phyloP scores from a whole-genome alignment of 2,113 vertebrate genomes.

The Oreochromis tanganicae region DNA sequence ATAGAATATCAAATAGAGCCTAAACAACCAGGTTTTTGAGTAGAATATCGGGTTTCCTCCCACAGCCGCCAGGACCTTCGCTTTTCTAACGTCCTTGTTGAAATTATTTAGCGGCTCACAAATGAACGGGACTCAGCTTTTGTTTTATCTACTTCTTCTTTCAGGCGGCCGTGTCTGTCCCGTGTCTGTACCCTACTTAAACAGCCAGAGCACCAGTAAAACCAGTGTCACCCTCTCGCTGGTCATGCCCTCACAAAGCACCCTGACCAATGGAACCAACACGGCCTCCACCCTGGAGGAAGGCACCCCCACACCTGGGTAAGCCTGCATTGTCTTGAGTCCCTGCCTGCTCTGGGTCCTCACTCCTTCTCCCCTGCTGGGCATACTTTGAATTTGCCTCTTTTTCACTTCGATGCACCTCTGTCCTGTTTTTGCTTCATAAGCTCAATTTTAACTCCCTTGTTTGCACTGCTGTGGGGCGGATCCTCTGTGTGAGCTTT shows the following conservation, averaged over 20 bases:
- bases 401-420: background rate
- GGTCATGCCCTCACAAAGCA: slow-evolving; percentile 94
- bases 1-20: background rate
- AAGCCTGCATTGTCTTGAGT: background rate
- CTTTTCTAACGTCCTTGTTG: background rate
- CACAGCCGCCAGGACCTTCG: background rate
- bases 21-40: background rate
- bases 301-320: slow-evolving; percentile 84
- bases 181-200: slow-evolving; percentile 94
- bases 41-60: background rate
- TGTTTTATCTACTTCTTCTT: background rate
- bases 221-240: slow-evolving; percentile 95
- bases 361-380: background rate
- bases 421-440: background rate
- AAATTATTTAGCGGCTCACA: background rate
- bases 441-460: background rate
- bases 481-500: background rate
- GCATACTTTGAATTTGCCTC: background rate
- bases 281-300: slow-evolving; percentile 90
- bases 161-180: slow-evolving; percentile 92
- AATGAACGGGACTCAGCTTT: background rate
- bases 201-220: slow-evolving; percentile 94
- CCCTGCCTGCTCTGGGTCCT: background rate
- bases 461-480: background rate
- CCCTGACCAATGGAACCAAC: slow-evolving; percentile 95